phyloP scores from a whole-genome alignment of 2,797 vertebrate genomes.

The Siniperca undulata region DNA sequence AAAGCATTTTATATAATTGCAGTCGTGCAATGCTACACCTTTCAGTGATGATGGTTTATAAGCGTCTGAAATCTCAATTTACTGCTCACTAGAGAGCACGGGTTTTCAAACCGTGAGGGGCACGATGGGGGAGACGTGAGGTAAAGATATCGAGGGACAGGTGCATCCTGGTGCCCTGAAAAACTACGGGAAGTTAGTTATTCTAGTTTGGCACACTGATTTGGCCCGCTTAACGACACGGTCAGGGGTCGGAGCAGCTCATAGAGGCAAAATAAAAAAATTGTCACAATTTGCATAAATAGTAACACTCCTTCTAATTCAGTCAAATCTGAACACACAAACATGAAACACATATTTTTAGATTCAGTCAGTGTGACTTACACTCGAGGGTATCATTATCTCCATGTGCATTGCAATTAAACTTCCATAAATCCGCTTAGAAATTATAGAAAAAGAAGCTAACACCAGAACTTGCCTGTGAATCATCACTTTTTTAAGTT shows the following conservation, averaged over 20 bases:
- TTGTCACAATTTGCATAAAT: neutral
- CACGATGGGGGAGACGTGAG: neutral
- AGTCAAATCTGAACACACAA: neutral
- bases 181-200: slow-evolving; percentile 7
- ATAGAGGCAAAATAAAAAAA: too few relatives aligned
- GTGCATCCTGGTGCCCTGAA: neutral
- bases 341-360: neutral
- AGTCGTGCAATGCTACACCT: neutral
- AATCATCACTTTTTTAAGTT: neutral
- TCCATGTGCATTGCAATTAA: neutral
- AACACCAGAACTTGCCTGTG: neutral
- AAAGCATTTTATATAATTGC: neutral
- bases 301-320: neutral
- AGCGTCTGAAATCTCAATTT: neutral
- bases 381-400: neutral
- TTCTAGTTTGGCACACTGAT: neutral
- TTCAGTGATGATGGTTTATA: neutral
- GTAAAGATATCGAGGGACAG: neutral
- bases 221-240: neutral
- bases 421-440: neutral
- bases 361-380: neutral
- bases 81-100: neutral
- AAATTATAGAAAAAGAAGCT: too few relatives aligned
- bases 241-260: neutral
- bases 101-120: neutral